Evolutionary conservation across 2,888 invertebrate species (phyloP), one percentile per base, ranked within the genome.

Genomic region (Minunthozetes semirufus): DNA sequence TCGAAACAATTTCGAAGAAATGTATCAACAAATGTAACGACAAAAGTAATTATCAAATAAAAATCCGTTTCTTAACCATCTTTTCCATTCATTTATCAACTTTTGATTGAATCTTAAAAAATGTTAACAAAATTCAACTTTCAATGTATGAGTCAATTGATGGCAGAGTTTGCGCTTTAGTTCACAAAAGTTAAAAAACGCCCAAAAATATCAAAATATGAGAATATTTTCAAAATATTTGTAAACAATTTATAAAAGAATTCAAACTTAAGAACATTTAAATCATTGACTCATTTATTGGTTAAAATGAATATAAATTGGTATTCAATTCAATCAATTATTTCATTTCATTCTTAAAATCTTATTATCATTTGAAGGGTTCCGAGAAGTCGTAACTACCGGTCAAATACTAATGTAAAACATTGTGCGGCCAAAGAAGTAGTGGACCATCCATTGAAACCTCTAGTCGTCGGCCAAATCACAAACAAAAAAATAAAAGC

Each of bases 401-500:
- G 27, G 27, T 19, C 70, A 48, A 48, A 70, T 48, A 1, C 48
- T 4, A 70, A 22, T 48, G 48, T 25, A 8, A 70, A 25, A 27
- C 25, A 46, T 15, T 56, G 50, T 53, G 22, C 56, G 15, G 38
- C 22, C 25, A 72, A 81, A 73, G 79, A 79, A 75, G 79, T 82
- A 13, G 74, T 78, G 6, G 80, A 80, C 46, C 82, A 83, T 79
- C 83, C 83, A 22, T 78, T 83, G 48, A 82, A 82, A 78, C 79
- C 81, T 5, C 81, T 82, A 25, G 81, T 80, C 25, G 82, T 82
- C 29, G 48, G 48, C 27, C 70, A 70, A 70, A 15, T 8, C 4
- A 25, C 25, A 9, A 61, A 48, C 22, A 46, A 59, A 63, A 27
- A 53, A 53, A 63, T 68, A 29, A 76, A 22, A 4, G 27, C 19